These are phyloP conservation scores for Hypena proboscidalis DNA, from an alignment of 2,888 invertebrate genomes.

Conservation along the genomic window DNA sequence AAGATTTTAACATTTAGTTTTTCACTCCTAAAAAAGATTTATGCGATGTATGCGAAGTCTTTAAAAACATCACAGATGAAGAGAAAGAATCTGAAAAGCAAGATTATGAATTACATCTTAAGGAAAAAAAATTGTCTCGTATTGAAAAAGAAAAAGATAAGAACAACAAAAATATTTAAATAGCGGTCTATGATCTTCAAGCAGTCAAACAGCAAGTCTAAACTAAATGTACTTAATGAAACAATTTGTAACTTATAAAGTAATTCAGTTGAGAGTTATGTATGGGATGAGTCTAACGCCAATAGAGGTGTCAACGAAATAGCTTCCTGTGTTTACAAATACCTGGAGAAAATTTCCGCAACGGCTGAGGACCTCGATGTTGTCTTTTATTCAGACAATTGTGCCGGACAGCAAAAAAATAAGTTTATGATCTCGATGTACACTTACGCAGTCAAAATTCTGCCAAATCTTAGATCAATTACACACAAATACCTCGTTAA, in stretches of 20 bases:
- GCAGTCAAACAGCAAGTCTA: conserved; percentile 51
- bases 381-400: too few species aligned
- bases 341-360: too few species aligned
- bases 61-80: conserved; percentile 24
- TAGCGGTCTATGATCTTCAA: conserved; percentile 43
- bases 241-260: conserved; percentile 45
- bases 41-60: conserved; percentile 30
- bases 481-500: too few species aligned
- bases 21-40: conserved; percentile 34
- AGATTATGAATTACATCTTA: conserved; percentile 9
- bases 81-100: conserved; percentile 14
- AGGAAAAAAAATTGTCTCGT: conserved; percentile 13
- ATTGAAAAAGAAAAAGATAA: conserved; percentile 21
- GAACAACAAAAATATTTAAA: conserved; percentile 6
- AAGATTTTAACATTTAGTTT: conserved; percentile 36
- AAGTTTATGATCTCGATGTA: too few species aligned
- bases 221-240: conserved; percentile 47
- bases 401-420: too few species aligned
- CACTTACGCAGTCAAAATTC: too few species aligned
- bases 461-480: too few species aligned
- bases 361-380: too few species aligned
- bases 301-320: conserved; percentile 52
- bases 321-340: too few species aligned
- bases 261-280: conserved; percentile 41
- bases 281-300: conserved; percentile 55